Percentiles rank a stretch among this genome's conserved stretches.
Conservation (phyloP, 2,797 vertebrate species). For the Iguana delicatissima region DNA sequence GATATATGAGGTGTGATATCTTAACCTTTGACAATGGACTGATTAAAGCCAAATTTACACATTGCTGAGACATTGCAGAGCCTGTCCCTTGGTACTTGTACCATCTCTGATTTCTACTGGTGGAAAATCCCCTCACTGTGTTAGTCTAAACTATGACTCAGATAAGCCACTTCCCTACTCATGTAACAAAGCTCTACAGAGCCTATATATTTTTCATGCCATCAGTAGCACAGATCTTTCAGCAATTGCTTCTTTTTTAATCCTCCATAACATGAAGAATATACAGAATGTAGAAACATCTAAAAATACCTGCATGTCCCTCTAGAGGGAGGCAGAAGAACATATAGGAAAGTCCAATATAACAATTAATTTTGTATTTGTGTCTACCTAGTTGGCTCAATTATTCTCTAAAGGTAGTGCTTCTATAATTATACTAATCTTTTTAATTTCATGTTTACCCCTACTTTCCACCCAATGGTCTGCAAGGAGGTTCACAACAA, state of each 20-base stretch:
- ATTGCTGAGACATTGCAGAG: background rate
- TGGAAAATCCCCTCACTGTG: background rate
- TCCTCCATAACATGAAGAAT: background rate
- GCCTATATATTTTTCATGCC: background rate
- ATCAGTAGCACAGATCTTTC: background rate
- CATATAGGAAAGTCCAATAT: slow-evolving; percentile 22
- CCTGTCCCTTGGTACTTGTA: background rate
- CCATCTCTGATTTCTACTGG: background rate
- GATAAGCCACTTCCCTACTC: background rate
- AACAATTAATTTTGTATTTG: slow-evolving; percentile 15
- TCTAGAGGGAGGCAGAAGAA: slow-evolving; percentile 75
- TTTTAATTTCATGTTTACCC: background rate
- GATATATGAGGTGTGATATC: background rate
- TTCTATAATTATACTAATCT: background rate
- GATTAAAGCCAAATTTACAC: background rate
- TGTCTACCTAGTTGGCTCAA: background rate
- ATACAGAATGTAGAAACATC: background rate
- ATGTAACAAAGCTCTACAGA: background rate
- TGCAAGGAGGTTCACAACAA: background rate
- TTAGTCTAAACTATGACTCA: background rate
- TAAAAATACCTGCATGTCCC: slow-evolving; percentile 56
- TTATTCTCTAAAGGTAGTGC: background rate
- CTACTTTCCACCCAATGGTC: background rate
- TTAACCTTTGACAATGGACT: background rate
- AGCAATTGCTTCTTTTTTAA: background rate